Base-by-base conservation (phyloP, 2,113 vertebrate genomes). In the Okapia johnstoni region DNA sequence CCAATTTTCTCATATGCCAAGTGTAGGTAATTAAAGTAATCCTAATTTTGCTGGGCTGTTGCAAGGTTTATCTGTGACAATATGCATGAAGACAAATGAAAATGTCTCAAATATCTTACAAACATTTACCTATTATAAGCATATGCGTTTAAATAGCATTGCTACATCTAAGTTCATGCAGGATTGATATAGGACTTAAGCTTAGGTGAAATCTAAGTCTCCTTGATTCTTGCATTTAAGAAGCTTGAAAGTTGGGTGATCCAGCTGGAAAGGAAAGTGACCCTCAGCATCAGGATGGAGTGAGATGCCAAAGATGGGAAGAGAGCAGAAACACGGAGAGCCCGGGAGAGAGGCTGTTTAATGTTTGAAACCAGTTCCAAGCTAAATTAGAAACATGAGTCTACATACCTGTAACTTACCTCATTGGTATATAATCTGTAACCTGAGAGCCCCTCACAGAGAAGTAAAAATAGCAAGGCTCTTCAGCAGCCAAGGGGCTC, bases 321-420 rank as follows among this genome's bases (percentile, higher is more conserved):
- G 90, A 63, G 81, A 97, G 36, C 85, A 76, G 97, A 92, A 93
- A 94, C 52, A 81, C 57, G 77, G 92, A 94, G 81, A 94, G 83
- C 50, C 6, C 5, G 89, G 76, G 54, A 6, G 55, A 95, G 48
- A 90, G 88, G 66, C 90, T 95, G 88, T 91, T 98, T 95, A 94
- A 94, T 84, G 90, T 96, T 96, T 63, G 43, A 89, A 97, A 92
- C 17, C 57, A 85, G 28, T 93, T 94, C 98, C 97, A 98, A 97
- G 73, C 88, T 93, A 97, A 98, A 98, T 98, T 94, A 96, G 95
- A 98, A 98, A 97, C 97, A 98, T 76, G 94, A 96, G 61, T 86
- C 83, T 93, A 33, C 7, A 7, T 97, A 98, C 98, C 97, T 98
- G 96, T 85, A 93, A 91, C 95, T 98, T 97, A 98, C 95, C 97